A percentile compares a stretch with the other conserved stretches of the same genome.
These are phyloP conservation scores for Telmatherina bonti DNA, from an alignment of 2,797 vertebrate genomes.

Conservation along the genomic window DNA sequence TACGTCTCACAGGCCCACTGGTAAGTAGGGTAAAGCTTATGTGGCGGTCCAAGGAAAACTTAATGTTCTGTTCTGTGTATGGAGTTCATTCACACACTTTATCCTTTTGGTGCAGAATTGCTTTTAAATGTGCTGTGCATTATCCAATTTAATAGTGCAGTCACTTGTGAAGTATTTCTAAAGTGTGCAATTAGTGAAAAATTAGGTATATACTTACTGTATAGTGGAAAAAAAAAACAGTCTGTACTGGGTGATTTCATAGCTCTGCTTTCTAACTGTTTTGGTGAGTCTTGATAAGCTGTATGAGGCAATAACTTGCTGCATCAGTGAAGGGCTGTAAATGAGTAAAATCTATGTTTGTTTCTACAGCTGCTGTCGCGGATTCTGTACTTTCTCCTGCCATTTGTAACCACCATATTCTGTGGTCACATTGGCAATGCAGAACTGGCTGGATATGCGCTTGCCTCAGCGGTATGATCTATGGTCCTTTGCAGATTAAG, in stretches of 20 bases:
- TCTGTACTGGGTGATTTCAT: constrained; percentile 14
- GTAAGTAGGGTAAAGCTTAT: constrained; percentile 77
- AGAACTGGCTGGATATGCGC: constrained; percentile 81
- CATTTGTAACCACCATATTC: constrained; percentile 81
- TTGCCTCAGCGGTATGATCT: constrained; percentile 79
- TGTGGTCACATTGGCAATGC: constrained; percentile 82
- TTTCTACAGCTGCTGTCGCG: constrained; percentile 79
- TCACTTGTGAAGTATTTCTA: constrained; percentile 1
- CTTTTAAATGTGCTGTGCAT: constrained; percentile 7
- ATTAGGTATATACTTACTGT: background rate
- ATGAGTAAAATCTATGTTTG: constrained; percentile 10
- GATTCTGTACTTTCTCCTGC: constrained; percentile 77
- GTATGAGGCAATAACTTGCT: background rate
- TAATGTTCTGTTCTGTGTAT: constrained; percentile 4
- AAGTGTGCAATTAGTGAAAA: background rate
- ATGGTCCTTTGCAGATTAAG: background rate
- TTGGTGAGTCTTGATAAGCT: constrained; percentile 6
- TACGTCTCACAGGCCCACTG: constrained; percentile 81
- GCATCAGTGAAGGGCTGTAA: background rate
- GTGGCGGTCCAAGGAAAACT: background rate
- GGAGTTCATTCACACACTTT: background rate
- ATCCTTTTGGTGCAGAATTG: background rate
- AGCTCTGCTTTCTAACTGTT: constrained; percentile 5
- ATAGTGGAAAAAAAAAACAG: constrained; percentile 11
- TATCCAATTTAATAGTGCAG: background rate